These are phyloP conservation scores for Abrostola triplasia DNA, from an alignment of 2,888 invertebrate genomes.

Conservation along the genomic window DNA sequence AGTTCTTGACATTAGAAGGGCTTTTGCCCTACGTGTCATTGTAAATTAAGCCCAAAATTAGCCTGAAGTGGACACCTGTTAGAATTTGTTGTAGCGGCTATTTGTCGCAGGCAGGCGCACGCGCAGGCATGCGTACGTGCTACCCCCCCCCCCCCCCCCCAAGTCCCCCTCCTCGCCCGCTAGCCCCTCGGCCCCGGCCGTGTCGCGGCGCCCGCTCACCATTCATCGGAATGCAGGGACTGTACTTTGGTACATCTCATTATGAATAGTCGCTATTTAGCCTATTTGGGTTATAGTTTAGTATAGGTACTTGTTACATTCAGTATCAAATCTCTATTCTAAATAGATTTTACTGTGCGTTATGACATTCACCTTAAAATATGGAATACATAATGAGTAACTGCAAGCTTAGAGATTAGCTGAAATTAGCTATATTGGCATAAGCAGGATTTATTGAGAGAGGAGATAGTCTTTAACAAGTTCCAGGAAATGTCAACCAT, in stretches of 20 bases:
- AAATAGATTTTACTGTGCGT: conserved; percentile 13
- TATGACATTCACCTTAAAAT: background rate
- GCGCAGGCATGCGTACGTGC: conserved; percentile 81
- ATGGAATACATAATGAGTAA: too few species aligned
- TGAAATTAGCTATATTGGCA: too few species aligned
- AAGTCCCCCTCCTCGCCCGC: conserved; percentile 32
- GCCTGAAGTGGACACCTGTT: conserved; percentile 78
- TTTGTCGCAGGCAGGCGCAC: conserved; percentile 75
- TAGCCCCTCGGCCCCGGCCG: conserved; percentile 34
- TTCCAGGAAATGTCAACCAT: too few species aligned
- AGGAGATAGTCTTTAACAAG: too few species aligned
- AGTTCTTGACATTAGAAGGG: conserved; percentile 46
- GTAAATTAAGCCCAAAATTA: conserved; percentile 66
- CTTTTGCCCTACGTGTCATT: conserved; percentile 46
- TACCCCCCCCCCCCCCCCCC: conserved; percentile 39
- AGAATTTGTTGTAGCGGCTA: conserved; percentile 76
- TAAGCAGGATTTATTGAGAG: too few species aligned
- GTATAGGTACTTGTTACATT: conserved; percentile 39
- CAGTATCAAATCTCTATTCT: conserved; percentile 32
- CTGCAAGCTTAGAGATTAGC: too few species aligned
- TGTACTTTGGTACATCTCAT: conserved; percentile 78
- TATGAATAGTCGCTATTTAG: conserved; percentile 74
- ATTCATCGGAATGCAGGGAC: conserved; percentile 83
- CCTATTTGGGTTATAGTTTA: conserved; percentile 66
- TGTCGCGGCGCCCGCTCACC: conserved; percentile 67